Evolutionary conservation across 1,140 invertebrate species (phyloP).

Genomic region (Halictus rubicundus): DNA sequence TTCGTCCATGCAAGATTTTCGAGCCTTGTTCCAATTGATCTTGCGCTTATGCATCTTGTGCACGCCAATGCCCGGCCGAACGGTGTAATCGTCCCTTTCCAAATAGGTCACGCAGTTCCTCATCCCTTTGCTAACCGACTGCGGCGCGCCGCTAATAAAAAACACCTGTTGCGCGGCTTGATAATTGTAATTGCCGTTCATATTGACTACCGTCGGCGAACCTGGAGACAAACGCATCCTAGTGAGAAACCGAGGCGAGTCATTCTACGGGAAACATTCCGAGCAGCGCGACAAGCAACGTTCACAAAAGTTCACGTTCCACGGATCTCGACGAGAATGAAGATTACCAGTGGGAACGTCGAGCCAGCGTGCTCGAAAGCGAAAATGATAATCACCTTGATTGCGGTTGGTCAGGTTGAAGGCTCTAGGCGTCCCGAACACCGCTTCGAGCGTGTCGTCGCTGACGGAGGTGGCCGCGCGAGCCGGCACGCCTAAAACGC

Average conservation of each 20-base stretch:
- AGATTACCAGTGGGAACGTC: too few relatives aligned
- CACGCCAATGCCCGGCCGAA: background rate
- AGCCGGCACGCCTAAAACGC: too few relatives aligned
- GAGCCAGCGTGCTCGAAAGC: too few relatives aligned
- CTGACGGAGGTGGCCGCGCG: too few relatives aligned
- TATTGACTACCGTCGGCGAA: background rate
- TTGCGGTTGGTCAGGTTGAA: too few relatives aligned
- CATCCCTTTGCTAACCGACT: background rate
- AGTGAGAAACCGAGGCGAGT: background rate
- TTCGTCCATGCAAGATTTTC: slow-evolving; percentile 38
- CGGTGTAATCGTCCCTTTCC: background rate
- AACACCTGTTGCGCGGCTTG: slow-evolving; percentile 31
- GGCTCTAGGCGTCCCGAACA: too few relatives aligned
- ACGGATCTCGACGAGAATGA: too few relatives aligned
- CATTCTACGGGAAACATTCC: too few relatives aligned
- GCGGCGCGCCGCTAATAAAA: background rate
- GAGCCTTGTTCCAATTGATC: slow-evolving; percentile 35
- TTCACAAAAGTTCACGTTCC: too few relatives aligned
- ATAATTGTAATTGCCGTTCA: slow-evolving; percentile 14
- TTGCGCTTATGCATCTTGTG: slow-evolving; percentile 36
- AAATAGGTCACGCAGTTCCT: background rate
- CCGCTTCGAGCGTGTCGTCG: too few relatives aligned
- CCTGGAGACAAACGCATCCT: background rate
- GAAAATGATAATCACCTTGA: too few relatives aligned
- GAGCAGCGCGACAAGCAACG: too few relatives aligned